phyloP scores from a whole-genome alignment of 2,888 invertebrate genomes.

The Lydus trimaculatus region DNA sequence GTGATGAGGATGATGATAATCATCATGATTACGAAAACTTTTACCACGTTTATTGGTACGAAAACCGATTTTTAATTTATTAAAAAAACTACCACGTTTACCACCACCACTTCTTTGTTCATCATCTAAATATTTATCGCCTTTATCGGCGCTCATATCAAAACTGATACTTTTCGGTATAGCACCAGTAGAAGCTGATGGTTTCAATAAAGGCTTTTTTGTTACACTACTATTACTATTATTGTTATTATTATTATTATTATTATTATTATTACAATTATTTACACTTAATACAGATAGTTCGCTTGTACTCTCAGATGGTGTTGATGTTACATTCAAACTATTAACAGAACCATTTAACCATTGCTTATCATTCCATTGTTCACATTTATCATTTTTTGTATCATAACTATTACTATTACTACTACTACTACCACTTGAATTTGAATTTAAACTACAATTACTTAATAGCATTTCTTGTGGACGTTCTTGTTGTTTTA shows the following conservation, averaged over 20 bases:
- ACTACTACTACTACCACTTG: conserved; percentile 62
- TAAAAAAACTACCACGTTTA: conserved; percentile 72
- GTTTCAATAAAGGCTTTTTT: conserved; percentile 51
- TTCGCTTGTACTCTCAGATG: conserved; percentile 55
- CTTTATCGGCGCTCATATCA: conserved; percentile 86
- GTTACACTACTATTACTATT: conserved; percentile 25
- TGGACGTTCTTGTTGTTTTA: conserved; percentile 40
- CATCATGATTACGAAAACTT: conserved; percentile 57
- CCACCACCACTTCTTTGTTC: conserved; percentile 61
- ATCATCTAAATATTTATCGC: conserved; percentile 68
- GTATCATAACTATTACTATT: conserved; percentile 57
- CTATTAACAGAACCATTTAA: conserved; percentile 55
- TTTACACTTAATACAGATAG: conserved; percentile 51
- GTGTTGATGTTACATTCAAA: conserved; percentile 54
- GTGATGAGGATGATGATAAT: conserved; percentile 39
- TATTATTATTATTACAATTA: conserved; percentile 34
- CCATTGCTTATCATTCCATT: conserved; percentile 55
- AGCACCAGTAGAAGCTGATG: conserved; percentile 75
- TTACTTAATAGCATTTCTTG: conserved; percentile 64
- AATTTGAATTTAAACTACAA: conserved; percentile 65
- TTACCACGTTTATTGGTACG: conserved; percentile 68
- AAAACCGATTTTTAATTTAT: conserved; percentile 74
- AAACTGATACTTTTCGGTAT: conserved; percentile 93
- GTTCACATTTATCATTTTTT: conserved; percentile 44
- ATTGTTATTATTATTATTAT: conserved; percentile 22